Evolutionary conservation across 2,888 invertebrate species (phyloP).

Genomic region (Cataglyphis albicans): DNA sequence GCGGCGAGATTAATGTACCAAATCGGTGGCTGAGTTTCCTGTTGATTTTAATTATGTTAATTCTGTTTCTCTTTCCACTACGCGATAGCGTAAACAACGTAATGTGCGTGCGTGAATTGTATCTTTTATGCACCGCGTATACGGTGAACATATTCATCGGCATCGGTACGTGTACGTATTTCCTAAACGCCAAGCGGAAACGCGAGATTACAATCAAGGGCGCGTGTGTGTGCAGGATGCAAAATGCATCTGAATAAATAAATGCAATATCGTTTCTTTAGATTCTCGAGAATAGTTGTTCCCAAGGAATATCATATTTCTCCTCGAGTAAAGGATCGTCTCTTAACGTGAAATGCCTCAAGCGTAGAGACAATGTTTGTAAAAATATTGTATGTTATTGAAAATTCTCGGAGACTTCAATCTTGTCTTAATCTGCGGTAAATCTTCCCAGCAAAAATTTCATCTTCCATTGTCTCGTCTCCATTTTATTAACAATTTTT

Average conservation of each 20-base stretch:
- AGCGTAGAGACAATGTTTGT: too few species aligned
- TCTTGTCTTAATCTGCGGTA: too few species aligned
- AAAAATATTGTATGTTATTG: too few species aligned
- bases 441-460: too few species aligned
- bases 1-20: conserved; percentile 44
- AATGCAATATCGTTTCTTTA: conserved; percentile 3
- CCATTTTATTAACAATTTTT: too few species aligned
- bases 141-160: not conserved
- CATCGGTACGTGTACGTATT: not conserved
- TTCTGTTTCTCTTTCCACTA: conserved; percentile 23
- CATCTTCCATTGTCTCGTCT: too few species aligned
- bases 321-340: not conserved
- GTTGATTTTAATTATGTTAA: conserved; percentile 54
- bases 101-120: conserved; percentile 7
- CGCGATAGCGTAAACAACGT: conserved; percentile 37
- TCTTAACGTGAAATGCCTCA: not conserved
- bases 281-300: not conserved
- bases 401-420: too few species aligned
- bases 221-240: not conserved
- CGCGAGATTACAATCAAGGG: conserved; percentile 1
- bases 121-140: conserved; percentile 23
- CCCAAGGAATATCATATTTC: conserved; percentile 5
- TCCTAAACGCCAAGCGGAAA: conserved; percentile 28
- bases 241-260: conserved; percentile 15
- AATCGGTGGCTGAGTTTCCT: conserved; percentile 42